phyloP scores from a whole-genome alignment of 2,888 invertebrate genomes.

The Dryadula phaetusa region DNA sequence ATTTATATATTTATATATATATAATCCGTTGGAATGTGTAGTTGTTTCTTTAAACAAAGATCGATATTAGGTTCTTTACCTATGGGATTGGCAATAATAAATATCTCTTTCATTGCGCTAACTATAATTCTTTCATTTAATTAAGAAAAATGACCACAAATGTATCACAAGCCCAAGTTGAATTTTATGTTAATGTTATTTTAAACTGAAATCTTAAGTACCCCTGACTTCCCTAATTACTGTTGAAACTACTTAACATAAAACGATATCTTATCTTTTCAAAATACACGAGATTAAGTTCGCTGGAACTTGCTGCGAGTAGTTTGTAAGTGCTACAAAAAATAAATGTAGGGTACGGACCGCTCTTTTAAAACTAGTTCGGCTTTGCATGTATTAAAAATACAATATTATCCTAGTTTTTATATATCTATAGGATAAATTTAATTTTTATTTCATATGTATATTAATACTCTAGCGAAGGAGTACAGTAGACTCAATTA shows the following conservation, averaged over 20 bases:
- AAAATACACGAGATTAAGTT: constrained; percentile 30
- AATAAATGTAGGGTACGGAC: constrained; percentile 10
- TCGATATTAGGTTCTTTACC: no score
- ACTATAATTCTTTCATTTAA: not conserved
- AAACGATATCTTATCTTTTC: constrained; percentile 31
- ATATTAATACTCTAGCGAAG: no score
- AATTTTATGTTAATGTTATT: constrained; percentile 30
- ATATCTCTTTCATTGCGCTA: no score
- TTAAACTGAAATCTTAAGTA: constrained; percentile 28
- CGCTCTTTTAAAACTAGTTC: not conserved
- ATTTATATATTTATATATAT: no score
- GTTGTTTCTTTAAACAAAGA: no score
- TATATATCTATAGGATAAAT: not conserved
- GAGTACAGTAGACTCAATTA: no score
- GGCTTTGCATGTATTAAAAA: constrained; percentile 7
- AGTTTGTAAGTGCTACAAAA: constrained; percentile 20
- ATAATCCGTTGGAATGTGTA: no score
- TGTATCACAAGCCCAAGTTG: not conserved
- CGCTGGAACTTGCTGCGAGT: constrained; percentile 15
- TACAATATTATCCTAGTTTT: constrained; percentile 1
- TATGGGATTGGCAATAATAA: no score
- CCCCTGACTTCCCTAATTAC: constrained; percentile 34
- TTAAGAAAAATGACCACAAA: not conserved
- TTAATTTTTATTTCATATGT: not conserved
- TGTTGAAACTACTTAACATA: constrained; percentile 34